Evolutionary conservation across 2,797 vertebrate genomes (phyloP), one percentile per base, ranked within the genome.

Genomic region (Lemur catta): DNA sequence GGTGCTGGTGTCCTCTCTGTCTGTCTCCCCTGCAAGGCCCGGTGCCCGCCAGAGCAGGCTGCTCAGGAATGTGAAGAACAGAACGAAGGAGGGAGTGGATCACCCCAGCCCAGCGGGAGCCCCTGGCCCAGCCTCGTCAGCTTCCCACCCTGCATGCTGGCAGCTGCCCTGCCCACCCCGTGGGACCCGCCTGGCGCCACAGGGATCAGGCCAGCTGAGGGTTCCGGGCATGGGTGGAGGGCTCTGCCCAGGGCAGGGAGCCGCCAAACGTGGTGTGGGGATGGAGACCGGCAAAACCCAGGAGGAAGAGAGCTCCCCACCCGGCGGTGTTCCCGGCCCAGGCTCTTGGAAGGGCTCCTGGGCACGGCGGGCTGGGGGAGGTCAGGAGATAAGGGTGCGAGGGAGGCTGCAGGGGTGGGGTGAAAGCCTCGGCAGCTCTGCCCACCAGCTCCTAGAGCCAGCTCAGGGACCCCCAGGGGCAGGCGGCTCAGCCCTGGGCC

Each of bases 141-240:
- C 87, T 76, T 91, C 92, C 92, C 81, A 72, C 91, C 95, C 93
- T 13, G 82, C 41, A 86, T 94, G 89, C 94, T 90, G 82, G 85
- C 95, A 94, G 97, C 89, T 96, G 94, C 91, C 74, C 67, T 46
- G 74, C 61, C 85, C 2, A 1, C 67, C 79, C 79, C 1, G 1
- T 43, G 63, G 74, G 94, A 86, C 95, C 96, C 10, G 48, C 96
- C 97, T 67, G 91, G 97, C 79, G 95, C 97, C 97, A 65, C 63
- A 41, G 84, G 89, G 92, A 96, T 97, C 96, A 96, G 84, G 90
- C 93, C 81, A 69, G 84, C 72, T 86, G 76, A 97, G 89, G 96
- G 96, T 94, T 97, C 96, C 79, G 22, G 95, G 89, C 95, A 96
- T 93, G 96, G 96, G 93, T 91, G 93, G 97, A 97, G 95, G 94